Evolutionary conservation across 2,113 vertebrate genomes (phyloP), one percentile per base, ranked within the genome.

Genomic region (Sphyrna mokarran): DNA sequence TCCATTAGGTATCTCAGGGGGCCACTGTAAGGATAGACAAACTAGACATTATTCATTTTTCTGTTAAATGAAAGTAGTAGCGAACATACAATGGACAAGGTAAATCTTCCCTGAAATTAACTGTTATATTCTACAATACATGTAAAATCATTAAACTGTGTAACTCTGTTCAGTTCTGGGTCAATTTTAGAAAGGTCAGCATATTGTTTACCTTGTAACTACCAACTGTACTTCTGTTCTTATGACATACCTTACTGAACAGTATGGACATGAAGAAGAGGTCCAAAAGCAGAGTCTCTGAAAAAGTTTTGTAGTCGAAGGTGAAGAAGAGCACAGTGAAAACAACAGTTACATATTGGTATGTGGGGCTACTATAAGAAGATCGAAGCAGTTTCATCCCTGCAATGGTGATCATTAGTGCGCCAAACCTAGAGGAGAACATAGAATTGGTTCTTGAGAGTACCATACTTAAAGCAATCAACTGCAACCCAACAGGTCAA

Each of bases 281-380:
- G 97, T 99, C 98, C 96, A 99, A 98, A 68, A 99, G 98, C 97
- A 99, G 98, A 54, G 99, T 99, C 97, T 99, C 99, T 1, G 99
- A 99, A 97, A 99, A 98, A 95, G 98, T 98, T 95, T 97, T 98
- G 97, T 98, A 99, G 97, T 99, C 99, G 96, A 99, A 99, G 96
- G 98, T 99, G 98, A 99, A 99, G 97, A 99, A 99, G 96, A 99
- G 98, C 96, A 99, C 97, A 96, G 99, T 99, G 96, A 99, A 99
- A 98, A 99, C 97, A 97, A 99, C 98, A 48, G 98, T 99, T 96
- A 99, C 97, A 29, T 99, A 99, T 97, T 99, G 99, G 96, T 98
- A 99, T 0, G 99, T 99, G 61, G 99, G 99, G 96, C 98, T 99
- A 97, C 99, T 99, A 97, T 98, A 99, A 95, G 98, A 99, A 68